phyloP scores from a whole-genome alignment of 2,888 invertebrate species.

The Acanthosoma haemorrhoidale region DNA sequence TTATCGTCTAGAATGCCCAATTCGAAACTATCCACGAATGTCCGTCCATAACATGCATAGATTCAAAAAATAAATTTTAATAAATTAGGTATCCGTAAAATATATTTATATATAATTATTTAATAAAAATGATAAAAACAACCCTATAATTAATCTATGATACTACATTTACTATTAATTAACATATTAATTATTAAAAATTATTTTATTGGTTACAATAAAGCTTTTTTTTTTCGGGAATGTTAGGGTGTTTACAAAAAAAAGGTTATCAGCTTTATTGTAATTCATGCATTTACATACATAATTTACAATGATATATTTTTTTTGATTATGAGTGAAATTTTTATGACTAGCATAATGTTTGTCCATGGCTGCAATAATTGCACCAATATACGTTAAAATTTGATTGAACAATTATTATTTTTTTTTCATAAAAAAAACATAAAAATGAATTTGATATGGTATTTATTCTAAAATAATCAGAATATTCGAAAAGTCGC shows the following conservation, averaged over 20 bases:
- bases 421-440: no score
- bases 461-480: no score
- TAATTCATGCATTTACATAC: conserved; percentile 5
- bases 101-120: not conserved
- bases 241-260: no score
- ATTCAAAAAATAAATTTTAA: not conserved
- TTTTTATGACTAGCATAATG: conserved; percentile 2
- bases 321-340: not conserved
- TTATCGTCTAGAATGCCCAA: conserved; percentile 7
- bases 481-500: no score
- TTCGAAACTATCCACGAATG: not conserved
- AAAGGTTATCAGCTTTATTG: not conserved
- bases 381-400: no score
- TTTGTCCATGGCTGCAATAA: not conserved
- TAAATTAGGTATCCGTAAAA: conserved; percentile 10
- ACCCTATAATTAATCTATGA: conserved; percentile 1
- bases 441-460: no score
- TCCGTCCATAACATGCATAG: not conserved
- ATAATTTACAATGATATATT: not conserved
- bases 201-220: no score
- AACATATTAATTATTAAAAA: not conserved
- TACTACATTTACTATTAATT: not conserved
- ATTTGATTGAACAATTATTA: no score
- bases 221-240: not conserved
- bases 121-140: not conserved